phyloP scores from a whole-genome alignment of 2,888 invertebrate genomes.

The Teleogryllus oceanicus region DNA sequence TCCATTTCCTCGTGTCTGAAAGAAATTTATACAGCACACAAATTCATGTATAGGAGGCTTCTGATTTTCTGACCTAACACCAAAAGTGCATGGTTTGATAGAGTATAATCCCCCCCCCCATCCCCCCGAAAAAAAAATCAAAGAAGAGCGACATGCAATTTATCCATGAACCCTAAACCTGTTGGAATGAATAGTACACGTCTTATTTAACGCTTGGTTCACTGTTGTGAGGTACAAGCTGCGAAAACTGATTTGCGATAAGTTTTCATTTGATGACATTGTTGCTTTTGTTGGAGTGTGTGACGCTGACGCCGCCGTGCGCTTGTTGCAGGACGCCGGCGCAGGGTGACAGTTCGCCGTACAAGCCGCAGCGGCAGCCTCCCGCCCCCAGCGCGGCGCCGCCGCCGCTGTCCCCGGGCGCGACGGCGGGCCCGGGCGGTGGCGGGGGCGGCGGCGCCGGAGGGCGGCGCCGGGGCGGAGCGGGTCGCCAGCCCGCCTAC shows the following conservation, averaged over 20 bases:
- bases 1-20: too few species aligned
- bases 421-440: neutral
- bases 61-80: too few species aligned
- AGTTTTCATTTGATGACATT: neutral
- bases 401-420: constrained; percentile 33
- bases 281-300: neutral
- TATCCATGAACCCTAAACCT: too few species aligned
- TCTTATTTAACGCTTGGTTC: neutral
- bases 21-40: too few species aligned
- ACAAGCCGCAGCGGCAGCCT: constrained; percentile 36
- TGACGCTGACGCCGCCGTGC: neutral
- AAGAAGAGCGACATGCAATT: too few species aligned
- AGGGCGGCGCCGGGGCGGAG: neutral
- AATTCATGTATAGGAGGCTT: too few species aligned
- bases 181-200: too few species aligned
- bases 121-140: too few species aligned
- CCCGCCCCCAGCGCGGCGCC: constrained; percentile 35
- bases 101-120: too few species aligned
- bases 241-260: neutral
- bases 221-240: neutral
- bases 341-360: constrained; percentile 31
- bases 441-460: neutral
- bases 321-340: constrained; percentile 29
- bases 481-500: constrained; percentile 8
- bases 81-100: too few species aligned